Conservation (phyloP, 2,888 invertebrate genomes). For the Netelia virgata region DNA sequence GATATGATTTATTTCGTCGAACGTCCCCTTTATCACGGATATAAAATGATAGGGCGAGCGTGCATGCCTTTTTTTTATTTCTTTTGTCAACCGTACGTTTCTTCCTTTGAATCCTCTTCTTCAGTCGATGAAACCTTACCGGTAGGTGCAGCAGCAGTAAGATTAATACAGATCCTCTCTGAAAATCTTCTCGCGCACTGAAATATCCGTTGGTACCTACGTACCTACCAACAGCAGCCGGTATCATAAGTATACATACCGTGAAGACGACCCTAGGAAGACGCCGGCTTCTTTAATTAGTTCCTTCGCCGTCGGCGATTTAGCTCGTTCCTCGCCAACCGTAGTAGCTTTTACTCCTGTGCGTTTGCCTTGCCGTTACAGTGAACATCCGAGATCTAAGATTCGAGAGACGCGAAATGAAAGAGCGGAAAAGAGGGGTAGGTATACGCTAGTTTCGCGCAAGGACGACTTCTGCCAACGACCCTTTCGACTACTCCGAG, state of each 20-base stretch:
- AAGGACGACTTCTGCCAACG: slow-evolving; percentile 12
- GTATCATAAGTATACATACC: slow-evolving; percentile 33
- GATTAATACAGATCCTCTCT: slow-evolving; percentile 28
- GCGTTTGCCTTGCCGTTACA: neutral
- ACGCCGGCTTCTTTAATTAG: slow-evolving; percentile 74
- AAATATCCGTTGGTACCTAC: slow-evolving; percentile 24
- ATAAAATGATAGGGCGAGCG: neutral
- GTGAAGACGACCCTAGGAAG: slow-evolving; percentile 37
- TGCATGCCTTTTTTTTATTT: neutral
- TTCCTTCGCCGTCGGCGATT: slow-evolving; percentile 66
- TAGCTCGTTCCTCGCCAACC: slow-evolving; percentile 48
- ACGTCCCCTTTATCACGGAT: no score
- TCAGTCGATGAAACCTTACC: neutral
- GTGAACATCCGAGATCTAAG: slow-evolving; percentile 46
- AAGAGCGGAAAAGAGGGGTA: slow-evolving; percentile 47
- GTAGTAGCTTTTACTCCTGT: slow-evolving; percentile 36
- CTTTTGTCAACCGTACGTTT: neutral
- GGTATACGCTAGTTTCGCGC: slow-evolving; percentile 21
- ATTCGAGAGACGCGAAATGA: slow-evolving; percentile 47
- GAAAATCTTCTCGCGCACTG: slow-evolving; percentile 14
- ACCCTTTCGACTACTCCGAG: slow-evolving; percentile 6
- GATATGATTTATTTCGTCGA: no score
- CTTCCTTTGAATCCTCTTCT: neutral
- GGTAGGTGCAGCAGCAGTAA: slow-evolving; percentile 5
- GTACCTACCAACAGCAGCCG: slow-evolving; percentile 6